Evolutionary conservation across 2,797 vertebrate genomes (phyloP), one percentile per base, ranked within the genome.

Genomic region (Tapera naevia): DNA sequence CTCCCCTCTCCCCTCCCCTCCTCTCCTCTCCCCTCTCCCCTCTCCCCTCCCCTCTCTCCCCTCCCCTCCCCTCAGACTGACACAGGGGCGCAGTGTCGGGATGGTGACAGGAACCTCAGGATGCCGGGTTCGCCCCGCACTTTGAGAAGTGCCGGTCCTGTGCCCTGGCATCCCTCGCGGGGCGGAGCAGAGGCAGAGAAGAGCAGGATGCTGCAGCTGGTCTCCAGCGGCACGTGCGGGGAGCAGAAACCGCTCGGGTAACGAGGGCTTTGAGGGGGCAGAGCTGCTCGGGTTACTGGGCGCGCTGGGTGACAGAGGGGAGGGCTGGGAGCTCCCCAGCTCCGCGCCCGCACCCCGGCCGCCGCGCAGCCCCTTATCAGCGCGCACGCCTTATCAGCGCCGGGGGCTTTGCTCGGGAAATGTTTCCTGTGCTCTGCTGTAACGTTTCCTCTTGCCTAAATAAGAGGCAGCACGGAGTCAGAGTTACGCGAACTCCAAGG

Each of bases 261-360:
- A n/a, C n/a, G n/a, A 87, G 67, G 56, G 10, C 67, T 48, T 4
- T 3, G 53, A 51, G 78, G 18, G 73, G 92, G 39, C 54, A 19
- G 4, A 17, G 0, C 9, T 43, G 39, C 89, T 96, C 46, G 0
- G 18, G 60, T 95, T 93, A 43, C 92, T 24, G 83, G 33, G 6
- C 13, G 19, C 7, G 0, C 54, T 0, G 27, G 46, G 33, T 50
- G 89, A 28, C 0, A 0, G 66, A 11, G 51, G 50, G 51, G 66
- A 11, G 51, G 50, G 51, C 35, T 10, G 39, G 54, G 54, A 91
- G 48, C 0, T 2, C 23, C 50, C 53, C 43, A 7, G 67, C 53
- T 64, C 45, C 3, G 0, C 1, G 4, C 19, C 35, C 3, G 0
- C n/a, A n/a, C n/a, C n/a, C n/a, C n/a, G n/a, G n/a, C n/a, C n/a